Percentiles rank a stretch among this genome's conserved stretches.
These are phyloP conservation scores for Hesperophylax magnus DNA, from an alignment of 1,140 invertebrate species.

Conservation along the genomic window DNA sequence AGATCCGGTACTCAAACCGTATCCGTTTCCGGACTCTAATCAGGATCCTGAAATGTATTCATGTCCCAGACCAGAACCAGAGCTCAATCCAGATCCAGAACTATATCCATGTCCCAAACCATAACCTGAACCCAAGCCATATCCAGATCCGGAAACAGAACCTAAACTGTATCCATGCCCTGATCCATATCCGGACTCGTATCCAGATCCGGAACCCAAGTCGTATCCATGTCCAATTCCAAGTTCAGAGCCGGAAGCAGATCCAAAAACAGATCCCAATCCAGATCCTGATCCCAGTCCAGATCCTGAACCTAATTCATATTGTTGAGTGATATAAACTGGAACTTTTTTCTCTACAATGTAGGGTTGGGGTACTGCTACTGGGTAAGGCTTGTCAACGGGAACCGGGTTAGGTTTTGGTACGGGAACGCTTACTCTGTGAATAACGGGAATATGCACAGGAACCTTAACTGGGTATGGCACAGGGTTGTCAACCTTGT, in stretches of 20 bases:
- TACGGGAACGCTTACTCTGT: constrained; percentile 73
- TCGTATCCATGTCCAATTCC: background rate
- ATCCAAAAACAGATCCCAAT: constrained; percentile 18
- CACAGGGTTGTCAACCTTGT: constrained; percentile 59
- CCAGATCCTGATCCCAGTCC: background rate
- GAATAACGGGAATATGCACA: constrained; percentile 75
- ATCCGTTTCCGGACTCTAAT: too few relatives aligned
- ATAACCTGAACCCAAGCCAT: too few relatives aligned
- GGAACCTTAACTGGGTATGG: constrained; percentile 71
- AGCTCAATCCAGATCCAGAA: background rate
- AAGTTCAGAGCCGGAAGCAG: background rate
- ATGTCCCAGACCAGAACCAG: too few relatives aligned
- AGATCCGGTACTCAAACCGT: too few relatives aligned
- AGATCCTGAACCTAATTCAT: background rate
- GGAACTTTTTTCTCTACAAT: constrained; percentile 75
- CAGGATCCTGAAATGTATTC: too few relatives aligned
- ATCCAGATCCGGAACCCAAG: background rate
- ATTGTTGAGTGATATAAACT: constrained; percentile 54
- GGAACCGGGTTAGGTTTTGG: constrained; percentile 75
- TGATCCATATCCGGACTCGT: background rate
- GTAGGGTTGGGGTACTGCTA: constrained; percentile 74
- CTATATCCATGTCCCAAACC: background rate
- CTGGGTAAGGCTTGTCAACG: constrained; percentile 74
- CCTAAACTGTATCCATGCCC: background rate
- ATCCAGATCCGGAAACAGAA: background rate